A percentile compares a stretch with the other conserved stretches of the same genome.
Evolutionary conservation across 2,888 invertebrate species (phyloP).

Genomic region (Meta bourneti): DNA sequence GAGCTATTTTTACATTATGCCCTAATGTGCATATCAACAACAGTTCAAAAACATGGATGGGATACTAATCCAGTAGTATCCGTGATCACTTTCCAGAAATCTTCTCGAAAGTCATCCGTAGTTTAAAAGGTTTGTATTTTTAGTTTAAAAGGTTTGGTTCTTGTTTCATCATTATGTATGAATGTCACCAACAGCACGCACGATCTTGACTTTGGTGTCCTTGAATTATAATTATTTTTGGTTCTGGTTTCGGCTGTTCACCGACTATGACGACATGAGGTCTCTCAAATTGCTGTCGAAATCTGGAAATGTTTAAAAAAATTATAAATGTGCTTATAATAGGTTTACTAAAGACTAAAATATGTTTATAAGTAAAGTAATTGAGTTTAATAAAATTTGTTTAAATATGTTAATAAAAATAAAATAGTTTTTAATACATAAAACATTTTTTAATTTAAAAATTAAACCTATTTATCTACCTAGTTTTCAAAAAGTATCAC

Average conservation of each 20-base stretch:
- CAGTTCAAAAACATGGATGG: too few relatives aligned
- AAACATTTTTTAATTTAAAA: not conserved
- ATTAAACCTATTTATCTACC: too few relatives aligned
- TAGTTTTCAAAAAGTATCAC: too few relatives aligned
- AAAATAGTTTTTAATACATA: not conserved
- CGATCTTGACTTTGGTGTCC: not conserved
- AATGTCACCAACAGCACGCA: slow-evolving; percentile 2
- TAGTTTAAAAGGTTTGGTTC: not conserved
- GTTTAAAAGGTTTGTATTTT: not conserved
- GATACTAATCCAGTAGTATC: not conserved
- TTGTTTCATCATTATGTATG: not conserved
- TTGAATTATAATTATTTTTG: slow-evolving; percentile 30
- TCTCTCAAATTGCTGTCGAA: slow-evolving; percentile 58
- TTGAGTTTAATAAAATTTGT: not conserved
- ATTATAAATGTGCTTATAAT: not conserved
- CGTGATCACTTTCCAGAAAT: too few relatives aligned
- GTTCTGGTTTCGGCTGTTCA: slow-evolving; percentile 3
- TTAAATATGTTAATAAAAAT: not conserved
- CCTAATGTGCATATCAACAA: too few relatives aligned
- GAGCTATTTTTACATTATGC: too few relatives aligned
- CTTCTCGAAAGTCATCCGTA: too few relatives aligned
- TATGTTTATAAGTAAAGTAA: not conserved
- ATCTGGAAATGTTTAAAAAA: slow-evolving; percentile 29
- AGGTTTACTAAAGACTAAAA: not conserved
- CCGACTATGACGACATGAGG: slow-evolving; percentile 42